Evolutionary conservation across 2,888 invertebrate species (phyloP).

Genomic region (Acleris emargana): DNA sequence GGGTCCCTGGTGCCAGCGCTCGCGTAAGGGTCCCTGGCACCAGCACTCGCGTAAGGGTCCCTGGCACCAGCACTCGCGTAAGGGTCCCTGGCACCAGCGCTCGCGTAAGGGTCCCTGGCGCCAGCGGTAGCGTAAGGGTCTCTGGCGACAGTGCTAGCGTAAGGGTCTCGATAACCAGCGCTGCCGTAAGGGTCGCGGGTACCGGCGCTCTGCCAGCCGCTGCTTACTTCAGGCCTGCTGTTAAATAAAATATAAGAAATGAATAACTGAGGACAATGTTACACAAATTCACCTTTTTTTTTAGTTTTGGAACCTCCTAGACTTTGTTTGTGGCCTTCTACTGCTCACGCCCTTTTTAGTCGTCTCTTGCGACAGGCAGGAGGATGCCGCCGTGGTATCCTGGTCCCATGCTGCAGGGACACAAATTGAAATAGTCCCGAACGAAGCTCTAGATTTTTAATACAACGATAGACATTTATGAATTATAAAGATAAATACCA

Average conservation of each 20-base stretch:
- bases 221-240: conserved; percentile 57
- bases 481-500: too few relatives aligned
- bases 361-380: too few relatives aligned
- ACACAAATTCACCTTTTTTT: too few relatives aligned
- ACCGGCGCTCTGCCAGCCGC: conserved; percentile 59
- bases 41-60: background rate
- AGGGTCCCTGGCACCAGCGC: background rate
- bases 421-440: too few relatives aligned
- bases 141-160: background rate
- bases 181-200: conserved; percentile 47
- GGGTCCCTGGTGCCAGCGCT: background rate
- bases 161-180: conserved; percentile 25
- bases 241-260: background rate
- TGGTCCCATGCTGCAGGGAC: too few relatives aligned
- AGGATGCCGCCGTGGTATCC: too few relatives aligned
- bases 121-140: background rate
- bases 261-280: background rate
- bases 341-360: too few relatives aligned
- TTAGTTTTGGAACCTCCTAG: too few relatives aligned
- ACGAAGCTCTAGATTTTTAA: too few relatives aligned
- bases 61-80: background rate
- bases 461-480: too few relatives aligned
- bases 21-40: conserved; percentile 38
- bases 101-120: background rate
- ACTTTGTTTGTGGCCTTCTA: too few relatives aligned